These are phyloP conservation scores for Hypomesus transpacificus DNA, from an alignment of 2,113 vertebrate species.

Conservation along the genomic window DNA sequence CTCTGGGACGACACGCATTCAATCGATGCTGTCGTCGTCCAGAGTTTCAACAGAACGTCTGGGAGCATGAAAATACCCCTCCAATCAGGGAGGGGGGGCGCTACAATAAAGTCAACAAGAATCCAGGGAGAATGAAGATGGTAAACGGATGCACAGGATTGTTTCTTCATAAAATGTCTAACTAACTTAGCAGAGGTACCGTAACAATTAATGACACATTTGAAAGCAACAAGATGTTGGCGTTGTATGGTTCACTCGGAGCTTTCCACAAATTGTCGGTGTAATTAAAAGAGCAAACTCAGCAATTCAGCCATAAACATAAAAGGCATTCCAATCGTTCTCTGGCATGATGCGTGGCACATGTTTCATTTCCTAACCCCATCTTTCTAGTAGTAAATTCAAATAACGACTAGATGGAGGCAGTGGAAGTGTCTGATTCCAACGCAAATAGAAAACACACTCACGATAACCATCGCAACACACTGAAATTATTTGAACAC, in stretches of 20 bases:
- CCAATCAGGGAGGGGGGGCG: too few relatives aligned
- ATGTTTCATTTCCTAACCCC: conserved; percentile 23
- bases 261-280: conserved; percentile 26
- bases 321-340: conserved; percentile 29
- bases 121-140: conserved; percentile 4
- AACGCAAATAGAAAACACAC: conserved; percentile 25
- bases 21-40: too few relatives aligned
- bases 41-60: too few relatives aligned
- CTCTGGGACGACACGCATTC: too few relatives aligned
- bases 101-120: neutral
- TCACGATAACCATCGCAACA: conserved; percentile 26
- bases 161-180: too few relatives aligned
- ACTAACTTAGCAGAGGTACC: too few relatives aligned
- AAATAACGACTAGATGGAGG: conserved; percentile 2
- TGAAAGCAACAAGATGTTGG: conserved; percentile 4
- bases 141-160: too few relatives aligned
- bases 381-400: conserved; percentile 17
- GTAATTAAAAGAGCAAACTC: conserved; percentile 41
- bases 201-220: neutral
- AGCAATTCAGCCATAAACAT: conserved; percentile 33
- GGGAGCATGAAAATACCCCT: too few relatives aligned
- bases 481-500: conserved; percentile 35
- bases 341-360: conserved; percentile 22
- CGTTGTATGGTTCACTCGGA: neutral
- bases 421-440: conserved; percentile 11